Base-by-base conservation (phyloP, 2,797 vertebrate genomes). In the Pangasius djambal region DNA sequence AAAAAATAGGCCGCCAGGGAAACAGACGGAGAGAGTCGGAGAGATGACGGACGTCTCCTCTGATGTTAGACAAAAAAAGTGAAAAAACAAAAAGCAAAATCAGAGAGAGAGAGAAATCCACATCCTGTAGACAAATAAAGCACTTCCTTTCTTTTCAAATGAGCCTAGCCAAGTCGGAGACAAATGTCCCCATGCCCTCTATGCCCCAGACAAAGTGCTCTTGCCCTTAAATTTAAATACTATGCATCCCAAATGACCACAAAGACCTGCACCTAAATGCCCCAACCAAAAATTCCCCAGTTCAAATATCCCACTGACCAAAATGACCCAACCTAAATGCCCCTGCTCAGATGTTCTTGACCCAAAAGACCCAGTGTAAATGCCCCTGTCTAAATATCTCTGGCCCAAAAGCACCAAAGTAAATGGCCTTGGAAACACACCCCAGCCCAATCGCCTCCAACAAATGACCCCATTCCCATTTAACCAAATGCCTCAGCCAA, bases 51-150 rank as follows among this genome's bases (percentile, higher is more conserved):
- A 92, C 86, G 85, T 92, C 90, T 94, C 91, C 92, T 93, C 91
- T 78, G 90, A 87, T 61, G 70, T 85, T 59, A 72, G 91, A 78
- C 65, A 88, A 83, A 59, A 85, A 87, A 90, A 28, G 22, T 15
- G 13, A 82, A 59, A 86, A 67, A 65, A 90, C 78, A 88, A 61
- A 91, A 61, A 88, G 87, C 86, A 90, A 88, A 88, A 89, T 89
- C 83, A 34, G 52, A 63, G 88, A 78, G 85, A 74, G 50, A 28
- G 79, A 88, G 81, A 87, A 81, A 90, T 86, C 69, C 50, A 57
- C 85, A 79, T 3, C 48, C 91, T 88, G 91, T 95, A 95, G 95
- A 94, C 95, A 95, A 96, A 96, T 95, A 96, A 93, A 90, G 92
- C 91, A 95, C 95, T 96, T 96, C 94, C 94, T 91, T 90, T 82